These are phyloP conservation scores for Paramuricea clavata DNA, from an alignment of 92 coral and sea anemone species.

Conservation along the genomic window DNA sequence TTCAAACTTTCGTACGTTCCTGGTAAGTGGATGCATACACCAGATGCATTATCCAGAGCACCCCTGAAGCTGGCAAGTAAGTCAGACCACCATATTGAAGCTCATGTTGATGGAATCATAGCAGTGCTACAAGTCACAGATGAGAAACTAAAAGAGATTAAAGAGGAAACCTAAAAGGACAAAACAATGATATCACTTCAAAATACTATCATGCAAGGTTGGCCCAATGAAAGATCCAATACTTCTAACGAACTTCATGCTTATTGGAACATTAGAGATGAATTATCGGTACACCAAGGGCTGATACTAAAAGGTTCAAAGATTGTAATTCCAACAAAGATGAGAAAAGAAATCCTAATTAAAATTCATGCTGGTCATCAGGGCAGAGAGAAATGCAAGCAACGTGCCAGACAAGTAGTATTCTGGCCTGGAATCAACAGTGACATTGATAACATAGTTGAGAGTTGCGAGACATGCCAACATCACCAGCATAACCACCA, in stretches of 20 bases:
- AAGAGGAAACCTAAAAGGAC: constrained; percentile 14
- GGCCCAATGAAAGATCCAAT: constrained; percentile 28
- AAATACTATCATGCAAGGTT: constrained; percentile 28
- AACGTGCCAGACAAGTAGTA: constrained; percentile 32
- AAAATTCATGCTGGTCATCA: background rate
- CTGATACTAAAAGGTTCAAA: no score
- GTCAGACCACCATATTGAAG: constrained; percentile 14
- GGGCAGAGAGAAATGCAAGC: no score
- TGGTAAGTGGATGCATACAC: no score
- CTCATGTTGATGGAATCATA: constrained; percentile 26
- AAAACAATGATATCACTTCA: constrained; percentile 8
- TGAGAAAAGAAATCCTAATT: background rate
- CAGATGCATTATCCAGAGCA: constrained; percentile 42
- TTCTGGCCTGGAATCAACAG: constrained; percentile 4
- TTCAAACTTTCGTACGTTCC: constrained; percentile 49
- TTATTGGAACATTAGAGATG: constrained; percentile 12
- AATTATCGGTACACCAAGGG: constrained; percentile 2
- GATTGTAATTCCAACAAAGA: background rate
- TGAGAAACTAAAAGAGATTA: background rate
- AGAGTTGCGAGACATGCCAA: constrained; percentile 6
- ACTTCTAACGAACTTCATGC: no score
- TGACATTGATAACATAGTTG: constrained; percentile 4
- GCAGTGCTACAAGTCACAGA: constrained; percentile 21
- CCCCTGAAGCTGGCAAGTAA: background rate
- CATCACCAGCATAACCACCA: constrained; percentile 6